Conservation (phyloP, 2,113 vertebrate species). For the Chascanopsetta lugubris region DNA sequence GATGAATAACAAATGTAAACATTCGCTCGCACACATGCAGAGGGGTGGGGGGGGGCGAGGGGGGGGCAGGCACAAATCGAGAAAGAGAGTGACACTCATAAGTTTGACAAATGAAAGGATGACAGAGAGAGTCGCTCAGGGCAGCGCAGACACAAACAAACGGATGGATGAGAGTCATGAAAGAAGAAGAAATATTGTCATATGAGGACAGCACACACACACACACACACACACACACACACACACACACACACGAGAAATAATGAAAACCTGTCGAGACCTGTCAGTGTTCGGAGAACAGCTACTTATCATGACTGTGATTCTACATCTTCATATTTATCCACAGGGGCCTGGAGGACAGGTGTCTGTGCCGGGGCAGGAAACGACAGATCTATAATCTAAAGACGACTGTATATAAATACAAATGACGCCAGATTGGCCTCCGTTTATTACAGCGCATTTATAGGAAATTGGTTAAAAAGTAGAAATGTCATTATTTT, state of each 20-base stretch:
- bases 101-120: slow-evolving; percentile 46
- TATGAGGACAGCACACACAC: slow-evolving; percentile 1
- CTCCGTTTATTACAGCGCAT: no score
- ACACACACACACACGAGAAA: background rate
- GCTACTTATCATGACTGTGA: slow-evolving; percentile 5
- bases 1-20: background rate
- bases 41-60: background rate
- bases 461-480: no score
- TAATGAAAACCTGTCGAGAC: background rate
- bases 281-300: slow-evolving; percentile 10
- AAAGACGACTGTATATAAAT: background rate
- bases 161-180: slow-evolving; percentile 43
- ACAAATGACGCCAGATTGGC: slow-evolving; percentile 36
- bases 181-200: slow-evolving; percentile 21
- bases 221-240: slow-evolving; percentile 18
- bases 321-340: background rate
- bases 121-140: slow-evolving; percentile 19
- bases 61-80: background rate
- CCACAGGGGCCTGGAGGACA: background rate
- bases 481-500: no score
- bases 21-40: background rate
- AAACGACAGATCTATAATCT: background rate
- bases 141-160: slow-evolving; percentile 43
- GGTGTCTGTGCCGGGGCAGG: background rate
- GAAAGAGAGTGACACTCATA: slow-evolving; percentile 23